Percentiles rank a stretch among this genome's conserved stretches.
These are phyloP conservation scores for Ametastegia equiseti DNA, from an alignment of 2,888 invertebrate genomes.

Conservation along the genomic window DNA sequence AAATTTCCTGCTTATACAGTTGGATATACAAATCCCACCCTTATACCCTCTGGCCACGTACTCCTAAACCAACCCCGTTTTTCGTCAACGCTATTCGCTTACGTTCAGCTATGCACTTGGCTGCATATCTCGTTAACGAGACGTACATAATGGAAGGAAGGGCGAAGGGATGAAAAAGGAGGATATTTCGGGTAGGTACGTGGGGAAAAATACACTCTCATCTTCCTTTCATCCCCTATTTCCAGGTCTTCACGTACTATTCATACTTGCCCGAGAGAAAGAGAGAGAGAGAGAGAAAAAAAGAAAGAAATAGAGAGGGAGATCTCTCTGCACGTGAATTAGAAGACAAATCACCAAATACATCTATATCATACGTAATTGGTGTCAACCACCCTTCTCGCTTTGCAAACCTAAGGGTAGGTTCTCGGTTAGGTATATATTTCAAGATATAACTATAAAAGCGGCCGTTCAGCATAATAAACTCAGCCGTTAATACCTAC, in stretches of 20 bases:
- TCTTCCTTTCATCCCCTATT: neutral
- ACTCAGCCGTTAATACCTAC: constrained; percentile 69
- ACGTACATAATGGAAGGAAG: constrained; percentile 23
- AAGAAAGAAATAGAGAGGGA: too few relatives aligned
- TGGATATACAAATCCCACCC: constrained; percentile 60
- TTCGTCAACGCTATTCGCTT: constrained; percentile 23
- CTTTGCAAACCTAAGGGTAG: constrained; percentile 46
- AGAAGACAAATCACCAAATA: constrained; percentile 61
- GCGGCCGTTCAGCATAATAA: constrained; percentile 67
- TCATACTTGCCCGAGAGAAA: too few relatives aligned
- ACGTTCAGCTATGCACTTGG: neutral
- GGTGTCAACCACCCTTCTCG: constrained; percentile 61
- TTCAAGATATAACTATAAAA: constrained; percentile 71
- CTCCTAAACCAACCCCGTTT: constrained; percentile 45
- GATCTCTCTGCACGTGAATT: constrained; percentile 53
- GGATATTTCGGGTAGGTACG: neutral
- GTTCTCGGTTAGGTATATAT: constrained; percentile 56
- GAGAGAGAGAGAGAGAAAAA: too few relatives aligned
- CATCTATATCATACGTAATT: constrained; percentile 69
- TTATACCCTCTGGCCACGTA: constrained; percentile 38
- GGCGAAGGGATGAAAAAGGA: neutral
- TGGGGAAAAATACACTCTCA: neutral
- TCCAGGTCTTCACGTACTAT: neutral
- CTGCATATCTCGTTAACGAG: constrained; percentile 50
- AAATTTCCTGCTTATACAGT: constrained; percentile 30